phyloP scores from a whole-genome alignment of 2,113 vertebrate genomes.

The Platysteira castanea region DNA sequence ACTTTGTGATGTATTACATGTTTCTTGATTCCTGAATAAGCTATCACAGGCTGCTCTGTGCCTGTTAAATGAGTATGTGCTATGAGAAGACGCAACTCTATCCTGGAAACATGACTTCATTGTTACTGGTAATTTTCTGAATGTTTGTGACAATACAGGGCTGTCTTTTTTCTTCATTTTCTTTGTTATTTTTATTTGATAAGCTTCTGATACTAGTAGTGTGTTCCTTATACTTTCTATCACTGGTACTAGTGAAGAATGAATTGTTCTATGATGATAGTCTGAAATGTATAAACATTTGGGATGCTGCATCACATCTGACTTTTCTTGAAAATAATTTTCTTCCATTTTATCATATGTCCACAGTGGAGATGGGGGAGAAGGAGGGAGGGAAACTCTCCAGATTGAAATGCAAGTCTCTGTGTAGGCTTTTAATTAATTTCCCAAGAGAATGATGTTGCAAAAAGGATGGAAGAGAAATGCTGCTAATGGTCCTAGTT shows the following conservation, averaged over 20 bases:
- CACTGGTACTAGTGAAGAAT: not conserved
- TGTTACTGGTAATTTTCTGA: not conserved
- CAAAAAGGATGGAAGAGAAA: not conserved
- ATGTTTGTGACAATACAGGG: not conserved
- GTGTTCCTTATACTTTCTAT: not conserved
- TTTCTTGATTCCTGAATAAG: not conserved
- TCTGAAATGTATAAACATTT: not conserved
- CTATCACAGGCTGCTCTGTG: not conserved
- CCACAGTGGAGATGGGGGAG: not conserved
- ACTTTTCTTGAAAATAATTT: not conserved
- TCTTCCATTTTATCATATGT: not conserved
- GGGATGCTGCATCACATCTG: not conserved
- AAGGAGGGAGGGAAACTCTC: not conserved
- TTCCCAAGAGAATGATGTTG: not conserved
- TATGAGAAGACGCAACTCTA: not conserved
- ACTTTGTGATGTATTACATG: not conserved
- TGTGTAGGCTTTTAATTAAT: slow-evolving; percentile 1
- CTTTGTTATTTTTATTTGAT: not conserved
- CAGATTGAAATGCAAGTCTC: not conserved
- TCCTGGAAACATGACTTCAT: not conserved
- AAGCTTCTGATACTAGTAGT: not conserved
- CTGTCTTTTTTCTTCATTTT: not conserved
- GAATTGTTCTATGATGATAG: not conserved
- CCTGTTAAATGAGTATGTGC: not conserved
- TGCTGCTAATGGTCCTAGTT: not conserved